These are phyloP conservation scores for Spea bombifrons DNA, from an alignment of 2,113 vertebrate genomes.

Conservation along the genomic window DNA sequence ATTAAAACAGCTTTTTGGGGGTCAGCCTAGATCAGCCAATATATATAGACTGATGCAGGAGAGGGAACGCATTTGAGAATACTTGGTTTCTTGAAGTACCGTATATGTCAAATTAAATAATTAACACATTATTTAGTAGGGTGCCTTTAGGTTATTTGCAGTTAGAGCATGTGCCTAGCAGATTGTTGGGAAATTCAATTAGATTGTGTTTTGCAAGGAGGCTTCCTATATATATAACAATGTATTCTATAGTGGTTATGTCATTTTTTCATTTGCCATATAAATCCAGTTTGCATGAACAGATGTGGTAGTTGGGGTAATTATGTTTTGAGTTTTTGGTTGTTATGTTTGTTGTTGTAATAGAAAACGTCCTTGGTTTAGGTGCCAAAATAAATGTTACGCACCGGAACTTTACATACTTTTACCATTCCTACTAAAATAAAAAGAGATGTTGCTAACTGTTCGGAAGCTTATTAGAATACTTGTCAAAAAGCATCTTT, in stretches of 20 bases:
- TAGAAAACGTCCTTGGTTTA: too few species aligned
- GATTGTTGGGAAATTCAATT: conserved; percentile 7
- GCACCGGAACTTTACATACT: too few species aligned
- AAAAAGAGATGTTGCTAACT: too few species aligned
- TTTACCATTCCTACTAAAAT: too few species aligned
- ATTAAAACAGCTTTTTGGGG: conserved; percentile 48
- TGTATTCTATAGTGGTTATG: neutral
- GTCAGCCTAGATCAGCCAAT: conserved; percentile 35
- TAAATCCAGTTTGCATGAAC: too few species aligned
- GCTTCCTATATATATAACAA: neutral
- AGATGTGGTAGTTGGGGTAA: too few species aligned
- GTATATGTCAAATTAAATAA: conserved; percentile 26
- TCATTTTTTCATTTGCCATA: too few species aligned
- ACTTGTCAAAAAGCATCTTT: too few species aligned
- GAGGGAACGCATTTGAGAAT: conserved; percentile 24
- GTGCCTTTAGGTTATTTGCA: conserved; percentile 34
- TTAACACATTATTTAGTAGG: conserved; percentile 39
- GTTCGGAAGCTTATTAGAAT: too few species aligned
- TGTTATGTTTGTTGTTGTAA: too few species aligned
- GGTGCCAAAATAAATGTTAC: too few species aligned
- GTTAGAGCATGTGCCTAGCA: conserved; percentile 7
- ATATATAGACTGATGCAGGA: conserved; percentile 48
- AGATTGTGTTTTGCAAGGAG: neutral
- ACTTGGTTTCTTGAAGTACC: conserved; percentile 36
- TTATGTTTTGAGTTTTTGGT: too few species aligned